Base-by-base conservation (phyloP, 2,113 vertebrate genomes). In the Oryzias celebensis region DNA sequence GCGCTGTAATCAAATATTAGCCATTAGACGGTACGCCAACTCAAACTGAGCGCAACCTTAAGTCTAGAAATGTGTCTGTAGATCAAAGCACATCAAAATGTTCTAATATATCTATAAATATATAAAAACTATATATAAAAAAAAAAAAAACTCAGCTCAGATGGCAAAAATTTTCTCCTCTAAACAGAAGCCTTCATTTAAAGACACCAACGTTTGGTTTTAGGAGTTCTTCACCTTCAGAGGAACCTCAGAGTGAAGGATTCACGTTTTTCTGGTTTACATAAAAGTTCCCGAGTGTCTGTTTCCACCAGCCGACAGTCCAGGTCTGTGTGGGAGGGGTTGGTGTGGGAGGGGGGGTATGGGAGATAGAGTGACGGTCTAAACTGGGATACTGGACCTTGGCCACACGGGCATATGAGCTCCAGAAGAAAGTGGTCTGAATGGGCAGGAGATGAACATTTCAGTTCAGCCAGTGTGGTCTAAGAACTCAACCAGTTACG, bases 371-470 rank as follows among this genome's bases (percentile, higher is more conserved):
- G 73, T 85, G 80, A 72, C 77, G 65, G 64, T 85, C 91, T 92
- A 92, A 92, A 89, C 84, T 89, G 83, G 85, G 90, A 86, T 24
- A 28, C 58, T 85, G 84, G 70, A 67, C 50, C 44, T 65, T 51
- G 56, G 69, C 79, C 85, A 81, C n/a, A 1, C 44, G 22, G n/a
- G 48, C 28, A 65, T 62, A 65, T 12, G 7, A 64, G 61, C 73
- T 44, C 66, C 58, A 82, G 76, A 66, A 51, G 58, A 41, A 52
- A 78, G 58, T 17, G 20, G 17, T 80, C 44, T 72, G 36, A 81
- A 76, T 79, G 69, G 44, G 50, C 45, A 56, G 66, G 44, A 63
- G 63, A 67, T 71, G 15, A 56, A 59, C 58, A 51, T 58, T 45
- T n/a, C 52, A 50, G 23, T 45, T n/a, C 52, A 56, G 56, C 66